phyloP scores from a whole-genome alignment of 2,888 invertebrate species.

The Brachylomia viminalis region DNA sequence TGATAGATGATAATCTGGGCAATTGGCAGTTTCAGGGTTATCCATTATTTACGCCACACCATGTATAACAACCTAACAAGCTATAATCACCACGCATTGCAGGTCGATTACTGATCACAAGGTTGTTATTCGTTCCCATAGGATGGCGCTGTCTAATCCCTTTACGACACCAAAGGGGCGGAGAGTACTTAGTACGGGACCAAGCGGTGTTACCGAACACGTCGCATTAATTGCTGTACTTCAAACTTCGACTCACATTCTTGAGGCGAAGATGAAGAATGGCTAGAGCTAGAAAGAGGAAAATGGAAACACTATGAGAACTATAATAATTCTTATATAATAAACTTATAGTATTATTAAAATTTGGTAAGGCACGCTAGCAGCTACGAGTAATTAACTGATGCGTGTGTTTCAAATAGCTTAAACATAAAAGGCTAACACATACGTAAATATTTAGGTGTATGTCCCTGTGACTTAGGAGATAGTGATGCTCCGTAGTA shows the following conservation, averaged over 20 bases:
- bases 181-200: conserved; percentile 35
- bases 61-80: neutral
- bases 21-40: too few relatives aligned
- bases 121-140: conserved; percentile 35
- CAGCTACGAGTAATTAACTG: too few relatives aligned
- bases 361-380: too few relatives aligned
- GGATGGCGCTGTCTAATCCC: conserved; percentile 38
- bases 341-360: too few relatives aligned
- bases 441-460: too few relatives aligned
- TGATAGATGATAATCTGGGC: too few relatives aligned
- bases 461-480: too few relatives aligned
- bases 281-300: neutral
- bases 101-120: conserved; percentile 40
- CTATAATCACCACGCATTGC: conserved; percentile 35
- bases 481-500: too few relatives aligned
- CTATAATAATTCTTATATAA: neutral
- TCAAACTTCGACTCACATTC: conserved; percentile 27
- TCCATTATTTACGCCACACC: too few relatives aligned
- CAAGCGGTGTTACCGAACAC: conserved; percentile 37
- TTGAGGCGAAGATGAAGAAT: neutral
- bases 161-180: conserved; percentile 59
- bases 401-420: too few relatives aligned
- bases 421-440: too few relatives aligned
- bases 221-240: conserved; percentile 52
- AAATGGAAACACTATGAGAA: neutral